phyloP scores from a whole-genome alignment of 2,797 vertebrate species.

The Muscicapa comitata region DNA sequence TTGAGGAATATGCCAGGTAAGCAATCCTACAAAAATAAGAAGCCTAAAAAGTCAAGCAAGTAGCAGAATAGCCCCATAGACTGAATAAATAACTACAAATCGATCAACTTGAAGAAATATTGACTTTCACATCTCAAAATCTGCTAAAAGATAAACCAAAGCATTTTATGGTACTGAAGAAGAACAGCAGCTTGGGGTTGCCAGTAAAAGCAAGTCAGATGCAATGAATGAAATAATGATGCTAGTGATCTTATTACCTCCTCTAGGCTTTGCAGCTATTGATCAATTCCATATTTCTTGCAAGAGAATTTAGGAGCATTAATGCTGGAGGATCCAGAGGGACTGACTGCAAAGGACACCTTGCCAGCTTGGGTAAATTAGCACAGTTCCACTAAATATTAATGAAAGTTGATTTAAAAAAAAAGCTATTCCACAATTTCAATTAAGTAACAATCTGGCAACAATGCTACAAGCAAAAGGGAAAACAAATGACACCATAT shows the following conservation, averaged over 20 bases:
- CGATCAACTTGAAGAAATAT: background rate
- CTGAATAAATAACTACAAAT: background rate
- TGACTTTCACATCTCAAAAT: background rate
- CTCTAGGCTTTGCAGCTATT: background rate
- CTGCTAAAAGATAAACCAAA: background rate
- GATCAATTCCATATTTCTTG: background rate
- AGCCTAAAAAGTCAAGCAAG: background rate
- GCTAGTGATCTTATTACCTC: background rate
- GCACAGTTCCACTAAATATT: background rate
- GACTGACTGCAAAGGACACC: background rate
- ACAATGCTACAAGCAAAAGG: background rate
- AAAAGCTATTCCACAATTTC: background rate
- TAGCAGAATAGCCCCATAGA: background rate
- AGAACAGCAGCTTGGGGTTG: background rate
- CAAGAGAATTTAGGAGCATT: background rate
- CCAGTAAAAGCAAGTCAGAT: background rate
- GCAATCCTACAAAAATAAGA: background rate
- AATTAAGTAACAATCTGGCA: background rate
- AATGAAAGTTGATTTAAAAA: background rate
- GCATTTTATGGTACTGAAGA: background rate
- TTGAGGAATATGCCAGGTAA: background rate
- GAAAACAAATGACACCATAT: background rate
- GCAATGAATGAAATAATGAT: constrained; percentile 7
- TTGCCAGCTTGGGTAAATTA: background rate
- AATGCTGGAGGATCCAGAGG: background rate